A percentile compares a stretch with the other conserved stretches of the same genome.
phyloP scores from a whole-genome alignment of 2,797 vertebrate species.

The Taenioides sp. region DNA sequence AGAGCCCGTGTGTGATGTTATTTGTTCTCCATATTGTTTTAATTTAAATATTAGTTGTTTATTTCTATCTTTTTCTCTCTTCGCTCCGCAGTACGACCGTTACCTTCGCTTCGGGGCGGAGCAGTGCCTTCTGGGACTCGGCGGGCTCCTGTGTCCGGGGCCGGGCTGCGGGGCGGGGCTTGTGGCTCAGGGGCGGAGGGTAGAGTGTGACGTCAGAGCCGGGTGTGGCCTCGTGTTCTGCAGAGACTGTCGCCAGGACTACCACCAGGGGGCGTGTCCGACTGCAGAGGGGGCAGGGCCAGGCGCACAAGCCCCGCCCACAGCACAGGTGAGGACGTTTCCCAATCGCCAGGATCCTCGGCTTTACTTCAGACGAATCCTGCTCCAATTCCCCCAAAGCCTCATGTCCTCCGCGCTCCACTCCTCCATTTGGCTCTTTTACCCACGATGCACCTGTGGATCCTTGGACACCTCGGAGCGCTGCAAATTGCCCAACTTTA shows the following conservation, averaged over 20 bases:
- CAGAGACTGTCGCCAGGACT: slow-evolving; percentile 81
- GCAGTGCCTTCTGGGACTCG: slow-evolving; percentile 82
- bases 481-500: too few species aligned
- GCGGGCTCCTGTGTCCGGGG: slow-evolving; percentile 87
- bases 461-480: too few species aligned
- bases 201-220: slow-evolving; percentile 79
- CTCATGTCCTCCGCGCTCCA: too few species aligned
- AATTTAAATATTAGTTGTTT: too few species aligned
- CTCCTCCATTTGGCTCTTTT: too few species aligned
- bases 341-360: too few species aligned
- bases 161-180: slow-evolving; percentile 88
- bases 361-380: too few species aligned
- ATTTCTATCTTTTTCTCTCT: too few species aligned
- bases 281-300: background rate
- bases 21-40: too few species aligned
- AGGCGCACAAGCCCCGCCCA: slow-evolving; percentile 4
- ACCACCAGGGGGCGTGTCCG: slow-evolving; percentile 79
- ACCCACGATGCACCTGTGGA: too few species aligned
- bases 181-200: slow-evolving; percentile 71
- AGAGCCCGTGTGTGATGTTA: too few species aligned
- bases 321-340: slow-evolving; percentile 54
- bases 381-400: too few species aligned
- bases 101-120: slow-evolving; percentile 88
- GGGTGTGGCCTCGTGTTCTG: slow-evolving; percentile 91
- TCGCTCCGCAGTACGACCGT: slow-evolving; percentile 46